Evolutionary conservation across 2,888 invertebrate genomes (phyloP).

Genomic region (Lithosia quadra): DNA sequence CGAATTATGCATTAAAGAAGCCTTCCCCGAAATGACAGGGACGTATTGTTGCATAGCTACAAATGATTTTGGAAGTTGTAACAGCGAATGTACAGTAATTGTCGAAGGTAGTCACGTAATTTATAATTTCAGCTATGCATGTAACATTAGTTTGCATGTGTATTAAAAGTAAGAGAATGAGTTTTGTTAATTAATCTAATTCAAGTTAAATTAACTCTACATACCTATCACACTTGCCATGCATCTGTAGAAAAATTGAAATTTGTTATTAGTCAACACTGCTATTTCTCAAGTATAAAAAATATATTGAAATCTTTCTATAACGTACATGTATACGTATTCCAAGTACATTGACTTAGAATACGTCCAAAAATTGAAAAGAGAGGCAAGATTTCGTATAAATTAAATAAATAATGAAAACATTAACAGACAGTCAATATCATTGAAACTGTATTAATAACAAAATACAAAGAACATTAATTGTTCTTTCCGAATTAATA

Average conservation of each 20-base stretch:
- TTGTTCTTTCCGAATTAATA: too few relatives aligned
- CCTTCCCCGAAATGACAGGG: conserved; percentile 96
- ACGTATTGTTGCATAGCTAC: conserved; percentile 93
- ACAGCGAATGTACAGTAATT: conserved; percentile 91
- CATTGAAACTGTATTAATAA: not conserved
- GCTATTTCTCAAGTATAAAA: conserved; percentile 15
- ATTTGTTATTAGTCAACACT: conserved; percentile 37
- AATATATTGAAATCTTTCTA: conserved; percentile 31
- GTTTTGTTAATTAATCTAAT: conserved; percentile 40
- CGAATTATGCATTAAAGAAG: conserved; percentile 93
- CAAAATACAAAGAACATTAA: not conserved
- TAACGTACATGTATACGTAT: conserved; percentile 1
- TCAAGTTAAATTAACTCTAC: conserved; percentile 35
- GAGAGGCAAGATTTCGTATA: not conserved
- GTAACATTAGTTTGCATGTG: conserved; percentile 60
- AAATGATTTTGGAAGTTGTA: conserved; percentile 94
- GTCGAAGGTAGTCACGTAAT: conserved; percentile 91
- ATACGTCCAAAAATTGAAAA: not conserved
- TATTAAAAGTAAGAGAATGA: conserved; percentile 40
- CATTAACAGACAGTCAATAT: not conserved
- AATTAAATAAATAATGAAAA: not conserved
- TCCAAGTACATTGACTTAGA: too few relatives aligned
- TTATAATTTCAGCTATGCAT: conserved; percentile 64
- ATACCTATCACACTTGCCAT: conserved; percentile 66
- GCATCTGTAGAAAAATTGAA: conserved; percentile 73